Evolutionary conservation across 2,888 invertebrate species (phyloP), one percentile per base, ranked within the genome.

Genomic region (Drosophila melanosoma): DNA sequence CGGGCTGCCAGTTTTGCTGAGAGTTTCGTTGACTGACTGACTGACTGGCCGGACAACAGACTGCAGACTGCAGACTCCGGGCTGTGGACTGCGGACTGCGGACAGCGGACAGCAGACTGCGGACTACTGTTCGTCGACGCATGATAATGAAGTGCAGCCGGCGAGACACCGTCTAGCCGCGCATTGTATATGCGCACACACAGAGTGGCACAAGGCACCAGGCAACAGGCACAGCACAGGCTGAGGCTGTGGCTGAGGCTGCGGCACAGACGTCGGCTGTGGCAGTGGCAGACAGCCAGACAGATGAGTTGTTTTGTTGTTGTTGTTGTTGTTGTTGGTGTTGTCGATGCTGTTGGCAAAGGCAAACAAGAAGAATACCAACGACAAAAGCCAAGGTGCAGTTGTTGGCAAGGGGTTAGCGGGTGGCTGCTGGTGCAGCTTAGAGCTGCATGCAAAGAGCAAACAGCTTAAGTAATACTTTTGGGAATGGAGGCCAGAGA

Each of bases 111-210:
- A 58, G 63, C 67, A 69, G 79, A 79, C 77, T 58, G 58, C 64
- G 60, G 79, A 68, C 82, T 72, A 69, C 88, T 79, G 85, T 70
- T 83, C 69, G 80, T 83, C 77, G 87, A 87, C 84, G 81, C 85
- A 90, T 87, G 90, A 89, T 88, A 87, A 90, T 91, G 90, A 90
- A 91, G 90, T 91, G 90, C 91, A 90, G 74, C 87, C 89, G 91
- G 91, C 91, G 87, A 91, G 91, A 91, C 91, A 91, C 77, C 91
- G 91, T 91, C 91, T 91, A 92, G 91, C 92, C 91, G 85, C 81
- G 81, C 82, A 82, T 86, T 83, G 82, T 86, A 70, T 85, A 73
- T 74, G 69, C 71, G 68, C 64, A 67, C 66, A 82, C 69, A 69
- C 36, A 73, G 49, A 54, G 42, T 59, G 57, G 63, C 68, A 67